Evolutionary conservation across 30 jellyfish, hydroid and myxozoan species (phyloP).

Genomic region (Cassiopea andromeda): DNA sequence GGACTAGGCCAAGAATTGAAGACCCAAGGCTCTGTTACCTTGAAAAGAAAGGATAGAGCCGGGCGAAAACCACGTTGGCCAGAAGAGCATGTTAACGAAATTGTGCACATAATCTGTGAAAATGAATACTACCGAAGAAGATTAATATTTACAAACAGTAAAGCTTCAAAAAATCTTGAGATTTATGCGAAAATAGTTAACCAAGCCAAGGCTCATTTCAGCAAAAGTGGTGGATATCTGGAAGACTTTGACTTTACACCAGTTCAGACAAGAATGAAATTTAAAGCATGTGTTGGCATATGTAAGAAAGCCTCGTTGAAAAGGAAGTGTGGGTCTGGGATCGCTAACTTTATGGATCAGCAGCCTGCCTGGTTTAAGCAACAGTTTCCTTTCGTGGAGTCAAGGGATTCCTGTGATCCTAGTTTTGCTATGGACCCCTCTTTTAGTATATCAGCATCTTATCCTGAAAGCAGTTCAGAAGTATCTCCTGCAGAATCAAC

Average conservation of each 20-base stretch:
- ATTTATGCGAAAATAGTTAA: constrained; percentile 22
- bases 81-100: constrained; percentile 6
- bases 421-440: constrained; percentile 47
- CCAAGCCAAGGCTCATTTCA: constrained; percentile 6
- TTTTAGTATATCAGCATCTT: not conserved
- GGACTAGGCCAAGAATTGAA: constrained; percentile 11
- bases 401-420: constrained; percentile 62
- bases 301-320: constrained; percentile 57
- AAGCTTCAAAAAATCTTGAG: constrained; percentile 47
- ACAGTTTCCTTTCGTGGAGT: constrained; percentile 48
- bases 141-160: constrained; percentile 60
- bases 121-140: constrained; percentile 22
- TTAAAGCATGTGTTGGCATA: constrained; percentile 42
- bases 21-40: constrained; percentile 38
- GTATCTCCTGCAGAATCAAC: constrained; percentile 4
- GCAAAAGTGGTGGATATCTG: not conserved
- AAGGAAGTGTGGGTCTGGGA: constrained; percentile 46
- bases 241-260: constrained; percentile 27
- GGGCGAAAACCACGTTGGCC: constrained; percentile 53
- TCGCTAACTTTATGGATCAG: constrained; percentile 40
- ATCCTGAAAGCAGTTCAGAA: not conserved
- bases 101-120: constrained; percentile 23
- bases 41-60: constrained; percentile 32
- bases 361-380: constrained; percentile 49
- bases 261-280: constrained; percentile 41